phyloP scores from a whole-genome alignment of 2,797 vertebrate species.

The Micropoecilia bifurca region DNA sequence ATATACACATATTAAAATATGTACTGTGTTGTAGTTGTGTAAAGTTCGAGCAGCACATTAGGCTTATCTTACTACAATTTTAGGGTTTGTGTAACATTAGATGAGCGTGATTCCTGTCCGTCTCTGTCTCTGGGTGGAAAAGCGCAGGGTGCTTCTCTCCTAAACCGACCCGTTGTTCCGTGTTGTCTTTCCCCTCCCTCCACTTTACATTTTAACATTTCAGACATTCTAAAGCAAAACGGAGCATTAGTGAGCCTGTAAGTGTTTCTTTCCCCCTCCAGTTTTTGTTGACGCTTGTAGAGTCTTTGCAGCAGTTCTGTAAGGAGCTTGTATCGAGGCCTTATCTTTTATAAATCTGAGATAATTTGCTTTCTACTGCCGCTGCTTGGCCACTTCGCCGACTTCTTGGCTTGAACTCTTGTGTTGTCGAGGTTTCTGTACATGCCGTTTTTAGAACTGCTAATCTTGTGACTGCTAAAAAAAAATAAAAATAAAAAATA shows the following conservation, averaged over 20 bases:
- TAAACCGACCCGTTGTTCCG: conserved; percentile 42
- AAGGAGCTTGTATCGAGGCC: neutral
- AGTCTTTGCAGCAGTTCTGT: neutral
- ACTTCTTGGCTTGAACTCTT: neutral
- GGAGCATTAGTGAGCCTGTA: accelerated
- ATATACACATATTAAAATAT: neutral
- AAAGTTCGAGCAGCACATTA: neutral
- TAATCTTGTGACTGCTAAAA: neutral
- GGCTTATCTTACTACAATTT: neutral
- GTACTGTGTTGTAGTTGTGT: neutral
- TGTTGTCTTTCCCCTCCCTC: conserved; percentile 38
- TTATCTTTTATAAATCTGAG: neutral
- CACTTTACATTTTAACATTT: conserved; percentile 19
- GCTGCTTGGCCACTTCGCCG: neutral
- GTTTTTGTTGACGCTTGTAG: neutral
- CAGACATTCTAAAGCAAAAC: neutral
- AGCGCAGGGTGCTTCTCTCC: conserved; percentile 22
- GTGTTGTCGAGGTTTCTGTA: neutral
- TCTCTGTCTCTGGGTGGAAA: conserved; percentile 36
- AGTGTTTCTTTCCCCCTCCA: neutral
- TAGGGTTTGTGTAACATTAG: conserved; percentile 19
- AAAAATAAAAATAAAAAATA: too few species aligned
- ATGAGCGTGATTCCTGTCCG: conserved; percentile 12
- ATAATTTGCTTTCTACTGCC: neutral
- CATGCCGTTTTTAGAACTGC: neutral